Percentiles rank a stretch among this genome's conserved stretches.
Evolutionary conservation across 2,113 vertebrate genomes (phyloP).

Genomic region (Poeciliopsis turrubarensis): DNA sequence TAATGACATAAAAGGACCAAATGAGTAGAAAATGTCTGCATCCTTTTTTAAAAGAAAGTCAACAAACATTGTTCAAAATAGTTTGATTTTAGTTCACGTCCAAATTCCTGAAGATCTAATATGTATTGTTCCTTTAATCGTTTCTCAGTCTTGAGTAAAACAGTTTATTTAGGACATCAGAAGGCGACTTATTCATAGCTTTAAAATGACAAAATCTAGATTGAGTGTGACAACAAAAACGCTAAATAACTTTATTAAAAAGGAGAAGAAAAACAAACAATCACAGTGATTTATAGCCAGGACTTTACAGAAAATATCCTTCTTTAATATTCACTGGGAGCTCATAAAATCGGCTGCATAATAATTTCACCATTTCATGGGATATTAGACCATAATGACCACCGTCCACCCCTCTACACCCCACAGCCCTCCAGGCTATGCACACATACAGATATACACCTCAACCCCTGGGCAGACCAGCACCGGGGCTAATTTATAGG

Average conservation of each 20-base stretch:
- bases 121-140: background rate
- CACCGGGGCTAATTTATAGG: constrained; percentile 88
- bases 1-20: too few relatives aligned
- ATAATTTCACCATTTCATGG: constrained; percentile 99
- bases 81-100: background rate
- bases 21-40: too few relatives aligned
- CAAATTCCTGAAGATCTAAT: background rate
- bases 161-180: background rate
- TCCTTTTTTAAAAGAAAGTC: too few relatives aligned
- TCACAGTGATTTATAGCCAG: constrained; percentile 62
- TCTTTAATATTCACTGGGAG: constrained; percentile 88
- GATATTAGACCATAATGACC: constrained; percentile 99
- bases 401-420: constrained; percentile 86
- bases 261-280: constrained; percentile 67
- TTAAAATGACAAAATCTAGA: constrained; percentile 11
- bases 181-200: background rate
- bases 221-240: constrained; percentile 3
- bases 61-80: background rate
- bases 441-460: constrained; percentile 66
- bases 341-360: constrained; percentile 90
- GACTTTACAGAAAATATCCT: constrained; percentile 66
- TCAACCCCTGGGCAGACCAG: constrained; percentile 64
- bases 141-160: background rate
- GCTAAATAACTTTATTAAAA: constrained; percentile 49
- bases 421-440: constrained; percentile 63